Base-by-base conservation (phyloP, 2,113 vertebrate genomes). In the Cottus gobio region DNA sequence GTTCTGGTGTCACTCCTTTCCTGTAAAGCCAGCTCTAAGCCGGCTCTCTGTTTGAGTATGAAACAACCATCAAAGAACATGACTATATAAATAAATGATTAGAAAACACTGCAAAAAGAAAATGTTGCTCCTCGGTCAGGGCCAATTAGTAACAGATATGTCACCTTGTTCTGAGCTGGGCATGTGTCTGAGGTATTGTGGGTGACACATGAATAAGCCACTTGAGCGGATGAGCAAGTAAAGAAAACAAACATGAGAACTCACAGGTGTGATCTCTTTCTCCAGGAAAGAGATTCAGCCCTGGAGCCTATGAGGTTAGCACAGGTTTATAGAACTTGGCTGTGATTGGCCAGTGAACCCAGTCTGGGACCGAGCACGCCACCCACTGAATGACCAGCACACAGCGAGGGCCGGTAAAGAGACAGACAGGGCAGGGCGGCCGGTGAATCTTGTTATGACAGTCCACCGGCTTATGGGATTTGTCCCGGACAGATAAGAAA, bases 51-150 rank as follows among this genome's bases (percentile, higher is more conserved):
- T 62, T 18, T 56, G 24, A 58, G 58, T 30, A 61, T n/a, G 16
- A 78, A 37, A 62, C 54, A 62, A 18, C 28, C 13, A 20, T 54
- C 56, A 89, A 31, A 84, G n/a, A 13, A 30, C 30, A 28, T 3
- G 44, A 78, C 78, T 46, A 54, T 61, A 80, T 5, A 50, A 60
- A 73, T 52, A 12, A 34, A 34, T 31, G 28, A 37, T 26, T 57
- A 22, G 13, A 60, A 65, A 71, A 64, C 1, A 62, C 52, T n/a
- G 28, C 28, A 50, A 84, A 82, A 50, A 36, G 34, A 84, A 61
- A 37, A 54, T 50, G 30, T 15, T 60, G 30, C 9, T 24, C 58
- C 30, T 31, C 58, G 34, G 24, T 56, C n/a, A 1, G 20, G 16
- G 50, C 60, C 48, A 75, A 31, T 69, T 50, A 60, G 74, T 12